These are phyloP conservation scores for Graptemys geographica DNA, from an alignment of 2,797 vertebrate genomes.

Conservation along the genomic window DNA sequence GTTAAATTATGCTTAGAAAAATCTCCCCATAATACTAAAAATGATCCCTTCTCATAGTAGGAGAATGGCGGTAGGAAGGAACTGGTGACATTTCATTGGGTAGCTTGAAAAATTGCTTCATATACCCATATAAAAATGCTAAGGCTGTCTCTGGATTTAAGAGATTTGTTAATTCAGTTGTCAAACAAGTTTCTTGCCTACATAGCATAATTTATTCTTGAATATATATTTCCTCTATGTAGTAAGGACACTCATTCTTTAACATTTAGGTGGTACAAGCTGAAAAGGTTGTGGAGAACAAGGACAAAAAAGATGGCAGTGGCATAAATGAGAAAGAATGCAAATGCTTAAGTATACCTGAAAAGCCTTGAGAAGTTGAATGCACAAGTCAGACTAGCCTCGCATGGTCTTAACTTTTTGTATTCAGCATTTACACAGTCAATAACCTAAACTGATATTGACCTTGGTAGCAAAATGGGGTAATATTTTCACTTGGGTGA, in stretches of 20 bases:
- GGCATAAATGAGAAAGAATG: background rate
- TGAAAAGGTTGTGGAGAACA: background rate
- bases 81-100: accelerated
- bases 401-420: conserved; percentile 55
- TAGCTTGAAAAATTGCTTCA: background rate
- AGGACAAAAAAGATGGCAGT: background rate
- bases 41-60: background rate
- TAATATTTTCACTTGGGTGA: conserved; percentile 80
- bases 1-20: background rate
- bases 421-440: conserved; percentile 65
- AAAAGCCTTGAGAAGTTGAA: conserved; percentile 43
- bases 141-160: background rate
- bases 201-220: background rate
- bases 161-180: background rate
- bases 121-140: background rate
- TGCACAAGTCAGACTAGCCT: conserved; percentile 21
- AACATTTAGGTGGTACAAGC: background rate
- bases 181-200: background rate
- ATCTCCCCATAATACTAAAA: background rate
- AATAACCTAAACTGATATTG: conserved; percentile 71
- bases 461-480: conserved; percentile 67
- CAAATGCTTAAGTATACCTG: background rate
- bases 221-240: accelerated
- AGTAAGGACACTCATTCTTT: accelerated
- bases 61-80: background rate